These are phyloP conservation scores for Mastomys coucha DNA, from an alignment of 2,113 vertebrate species.

Conservation along the genomic window DNA sequence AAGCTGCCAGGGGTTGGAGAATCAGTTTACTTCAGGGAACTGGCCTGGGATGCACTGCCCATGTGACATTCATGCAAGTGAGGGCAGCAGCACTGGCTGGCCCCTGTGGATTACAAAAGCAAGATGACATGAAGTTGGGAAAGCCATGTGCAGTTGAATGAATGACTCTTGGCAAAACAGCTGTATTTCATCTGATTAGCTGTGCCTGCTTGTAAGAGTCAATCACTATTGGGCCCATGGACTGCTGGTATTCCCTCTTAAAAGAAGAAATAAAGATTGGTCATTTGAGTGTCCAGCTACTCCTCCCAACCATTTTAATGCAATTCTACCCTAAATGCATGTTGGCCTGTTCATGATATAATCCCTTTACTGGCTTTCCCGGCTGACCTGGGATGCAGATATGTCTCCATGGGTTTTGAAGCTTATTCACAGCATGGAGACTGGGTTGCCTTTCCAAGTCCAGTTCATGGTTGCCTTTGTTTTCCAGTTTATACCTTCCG, in stretches of 20 bases:
- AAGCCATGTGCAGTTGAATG: not conserved
- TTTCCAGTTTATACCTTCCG: no score
- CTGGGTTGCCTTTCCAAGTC: not conserved
- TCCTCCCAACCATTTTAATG: not conserved
- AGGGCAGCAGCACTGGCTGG: not conserved
- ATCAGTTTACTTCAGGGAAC: not conserved
- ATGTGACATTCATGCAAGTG: not conserved
- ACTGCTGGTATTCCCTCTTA: not conserved
- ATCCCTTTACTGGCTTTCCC: not conserved
- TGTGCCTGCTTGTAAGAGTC: no score
- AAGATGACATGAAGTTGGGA: not conserved
- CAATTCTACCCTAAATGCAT: not conserved
- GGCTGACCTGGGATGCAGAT: not conserved
- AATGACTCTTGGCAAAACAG: not conserved
- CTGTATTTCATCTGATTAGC: not conserved
- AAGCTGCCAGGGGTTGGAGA: not conserved
- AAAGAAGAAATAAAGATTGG: not conserved
- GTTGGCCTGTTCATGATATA: not conserved
- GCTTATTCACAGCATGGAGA: not conserved
- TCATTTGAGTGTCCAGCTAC: not conserved
- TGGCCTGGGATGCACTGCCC: not conserved
- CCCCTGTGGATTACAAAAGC: not conserved
- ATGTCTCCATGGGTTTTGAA: not conserved
- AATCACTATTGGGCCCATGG: not conserved
- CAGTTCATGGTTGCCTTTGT: not conserved